Evolutionary conservation across 2,113 vertebrate species (phyloP).

Genomic region (Oncorhynchus mykiss): DNA sequence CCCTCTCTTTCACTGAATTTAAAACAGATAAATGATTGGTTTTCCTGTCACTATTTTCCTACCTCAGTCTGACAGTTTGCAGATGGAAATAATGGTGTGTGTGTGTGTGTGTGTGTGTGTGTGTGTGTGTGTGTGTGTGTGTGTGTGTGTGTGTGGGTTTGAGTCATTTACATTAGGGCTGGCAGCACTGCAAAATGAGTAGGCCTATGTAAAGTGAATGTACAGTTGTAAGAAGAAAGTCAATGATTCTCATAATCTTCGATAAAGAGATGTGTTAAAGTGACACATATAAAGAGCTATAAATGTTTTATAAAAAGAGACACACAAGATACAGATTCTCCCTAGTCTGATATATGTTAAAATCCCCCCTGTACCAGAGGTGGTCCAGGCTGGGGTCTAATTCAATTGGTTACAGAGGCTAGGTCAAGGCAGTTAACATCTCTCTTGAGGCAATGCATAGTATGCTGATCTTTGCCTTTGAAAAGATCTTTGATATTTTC

Average conservation of each 20-base stretch:
- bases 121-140: no score
- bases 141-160: no score
- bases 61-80: slow-evolving; percentile 30
- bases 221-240: neutral
- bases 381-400: slow-evolving; percentile 17
- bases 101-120: neutral
- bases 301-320: neutral
- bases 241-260: neutral
- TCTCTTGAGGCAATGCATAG: no score
- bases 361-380: neutral
- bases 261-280: no score
- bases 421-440: neutral
- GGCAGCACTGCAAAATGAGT: neutral
- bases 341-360: neutral
- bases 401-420: slow-evolving; percentile 13
- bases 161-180: neutral
- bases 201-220: neutral
- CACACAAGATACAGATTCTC: neutral
- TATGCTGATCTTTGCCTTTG: neutral
- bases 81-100: slow-evolving; percentile 57
- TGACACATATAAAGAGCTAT: neutral
- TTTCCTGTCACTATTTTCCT: slow-evolving; percentile 31
- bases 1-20: slow-evolving; percentile 5
- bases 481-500: slow-evolving; percentile 20
- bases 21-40: slow-evolving; percentile 35